Percentiles rank a stretch among this genome's conserved stretches.
Conservation (phyloP, 2,888 invertebrate species). For the Cylloceria caligata region DNA sequence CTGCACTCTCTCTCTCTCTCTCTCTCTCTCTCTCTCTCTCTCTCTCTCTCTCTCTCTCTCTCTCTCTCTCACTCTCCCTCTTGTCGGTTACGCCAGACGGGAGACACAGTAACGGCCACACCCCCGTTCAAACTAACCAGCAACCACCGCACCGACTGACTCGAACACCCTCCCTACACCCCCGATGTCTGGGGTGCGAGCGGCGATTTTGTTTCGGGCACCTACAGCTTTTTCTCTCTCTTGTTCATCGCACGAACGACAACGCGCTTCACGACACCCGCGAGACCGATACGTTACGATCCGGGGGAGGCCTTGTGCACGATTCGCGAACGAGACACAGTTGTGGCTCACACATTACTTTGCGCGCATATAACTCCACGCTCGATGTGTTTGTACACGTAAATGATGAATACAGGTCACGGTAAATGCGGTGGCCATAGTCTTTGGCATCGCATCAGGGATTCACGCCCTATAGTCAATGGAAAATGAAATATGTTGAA, state of each 20-base stretch:
- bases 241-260: slow-evolving; percentile 53
- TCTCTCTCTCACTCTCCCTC: too few species aligned
- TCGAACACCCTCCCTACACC: slow-evolving; percentile 19
- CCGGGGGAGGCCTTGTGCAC: slow-evolving; percentile 7
- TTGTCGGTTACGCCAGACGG: slow-evolving; percentile 26
- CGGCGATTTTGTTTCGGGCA: slow-evolving; percentile 64
- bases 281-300: slow-evolving; percentile 58
- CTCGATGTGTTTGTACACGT: background rate
- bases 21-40: too few species aligned
- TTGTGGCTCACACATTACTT: slow-evolving; percentile 43
- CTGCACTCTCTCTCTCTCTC: too few species aligned
- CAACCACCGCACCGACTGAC: slow-evolving; percentile 58
- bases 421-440: background rate
- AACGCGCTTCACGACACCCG: slow-evolving; percentile 62
- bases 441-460: slow-evolving; percentile 5
- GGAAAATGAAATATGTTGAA: slow-evolving; percentile 7
- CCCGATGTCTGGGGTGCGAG: slow-evolving; percentile 45
- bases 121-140: slow-evolving; percentile 59
- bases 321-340: slow-evolving; percentile 33
- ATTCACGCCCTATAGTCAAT: background rate
- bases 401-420: slow-evolving; percentile 28
- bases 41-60: too few species aligned
- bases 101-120: slow-evolving; percentile 43
- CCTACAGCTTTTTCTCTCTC: slow-evolving; percentile 24
- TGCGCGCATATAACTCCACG: background rate